A percentile compares a stretch with the other conserved stretches of the same genome.
phyloP scores from a whole-genome alignment of 2,888 invertebrate genomes.

The Hemicrepidius hirtus region DNA sequence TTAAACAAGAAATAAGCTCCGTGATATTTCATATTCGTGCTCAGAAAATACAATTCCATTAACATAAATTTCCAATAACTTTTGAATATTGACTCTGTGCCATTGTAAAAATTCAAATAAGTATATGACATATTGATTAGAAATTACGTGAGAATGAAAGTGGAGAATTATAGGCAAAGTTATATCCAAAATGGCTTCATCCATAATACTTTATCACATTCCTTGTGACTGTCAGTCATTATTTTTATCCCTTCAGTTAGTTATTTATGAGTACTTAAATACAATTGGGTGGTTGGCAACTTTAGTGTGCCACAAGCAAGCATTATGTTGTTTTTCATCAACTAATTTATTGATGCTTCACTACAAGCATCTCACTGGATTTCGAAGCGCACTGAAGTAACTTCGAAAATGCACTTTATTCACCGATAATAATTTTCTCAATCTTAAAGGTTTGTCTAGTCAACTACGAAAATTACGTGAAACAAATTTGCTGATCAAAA shows the following conservation, averaged over 20 bases:
- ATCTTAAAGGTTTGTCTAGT: background rate
- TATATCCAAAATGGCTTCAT: slow-evolving; percentile 10
- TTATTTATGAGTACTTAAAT: slow-evolving; percentile 19
- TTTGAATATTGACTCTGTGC: background rate
- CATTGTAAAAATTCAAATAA: background rate
- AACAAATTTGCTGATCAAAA: no score
- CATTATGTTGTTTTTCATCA: no score
- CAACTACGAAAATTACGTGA: no score
- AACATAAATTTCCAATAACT: background rate
- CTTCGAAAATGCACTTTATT: no score
- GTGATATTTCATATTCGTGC: background rate
- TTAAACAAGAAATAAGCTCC: slow-evolving; percentile 1
- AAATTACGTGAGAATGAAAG: background rate
- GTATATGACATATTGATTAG: no score
- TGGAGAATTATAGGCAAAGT: background rate
- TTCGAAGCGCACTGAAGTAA: no score
- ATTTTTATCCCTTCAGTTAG: slow-evolving; percentile 20
- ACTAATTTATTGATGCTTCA: background rate
- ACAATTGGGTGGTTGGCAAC: slow-evolving; percentile 1
- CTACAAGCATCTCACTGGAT: background rate
- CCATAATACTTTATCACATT: slow-evolving; percentile 21
- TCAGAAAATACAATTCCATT: background rate
- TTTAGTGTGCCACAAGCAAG: no score
- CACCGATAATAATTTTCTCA: no score
- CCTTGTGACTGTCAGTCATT: slow-evolving; percentile 11